Evolutionary conservation across 2,888 invertebrate genomes (phyloP), one percentile per base, ranked within the genome.

Genomic region (Macrophya annulata): DNA sequence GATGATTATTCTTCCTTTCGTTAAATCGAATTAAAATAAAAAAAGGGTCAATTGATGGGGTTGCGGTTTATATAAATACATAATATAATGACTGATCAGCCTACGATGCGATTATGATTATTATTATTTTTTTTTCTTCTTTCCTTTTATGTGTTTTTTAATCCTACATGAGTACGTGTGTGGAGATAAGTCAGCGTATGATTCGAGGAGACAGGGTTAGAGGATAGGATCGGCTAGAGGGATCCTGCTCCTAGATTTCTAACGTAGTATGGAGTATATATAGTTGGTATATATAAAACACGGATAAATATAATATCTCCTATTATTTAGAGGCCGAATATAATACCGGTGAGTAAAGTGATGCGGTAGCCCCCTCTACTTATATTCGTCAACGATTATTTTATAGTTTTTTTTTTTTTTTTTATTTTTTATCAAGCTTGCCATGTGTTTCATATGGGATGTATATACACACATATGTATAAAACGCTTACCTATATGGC

Each of bases 231-330:
- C 77, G 48, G 31, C 77, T 12, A 1, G 12, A 25, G 62, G 25
- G 25, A 62, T n/a, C 55, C 55, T n/a, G 55, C 6, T 55, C 55
- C n/a, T 55, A 55, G 51, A 6, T 17, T 51, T 17, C 5, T 17
- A 51, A 3, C 31, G 31, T 31, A 31, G 48, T 48, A 10, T n/a
- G 31, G 37, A 9, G 62, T 71, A 25, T 74, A 51, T 51, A 25
- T 21, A 37, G 48, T n/a, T 21, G 21, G 48, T 25, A 48, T 59
- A 43, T 62, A 62, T 59, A 43, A 59, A 31, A 83, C 68, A 21
- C 45, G 68, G 83, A 83, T 83, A 71, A 83, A 83, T 83, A 83
- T 83, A 83, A 83, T 83, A 83, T 83, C 83, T 83, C n/a, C 68
- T 68, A 45, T 83, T 83, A 65, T 83, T 83, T 51, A 40, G 40